Conservation (phyloP, 2,797 vertebrate species). For the Tympanoctomys barrerae region DNA sequence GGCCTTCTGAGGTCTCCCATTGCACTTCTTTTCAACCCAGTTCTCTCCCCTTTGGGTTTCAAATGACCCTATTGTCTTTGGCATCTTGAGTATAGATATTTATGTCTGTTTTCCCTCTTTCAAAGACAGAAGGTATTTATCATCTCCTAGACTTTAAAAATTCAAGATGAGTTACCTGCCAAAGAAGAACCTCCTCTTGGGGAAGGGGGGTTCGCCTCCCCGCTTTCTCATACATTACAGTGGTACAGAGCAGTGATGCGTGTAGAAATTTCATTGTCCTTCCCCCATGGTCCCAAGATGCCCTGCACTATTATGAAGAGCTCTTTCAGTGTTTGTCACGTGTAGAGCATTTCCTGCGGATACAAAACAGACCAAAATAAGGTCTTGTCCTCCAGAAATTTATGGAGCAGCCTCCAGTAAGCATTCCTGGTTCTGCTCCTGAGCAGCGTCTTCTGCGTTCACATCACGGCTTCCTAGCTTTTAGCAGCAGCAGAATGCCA, state of each 20-base stretch:
- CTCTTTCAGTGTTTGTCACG: neutral
- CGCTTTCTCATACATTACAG: neutral
- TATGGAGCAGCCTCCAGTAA: neutral
- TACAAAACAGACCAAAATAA: neutral
- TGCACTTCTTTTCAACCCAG: neutral
- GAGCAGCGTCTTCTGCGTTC: neutral
- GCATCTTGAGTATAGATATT: slow-evolving; percentile 20
- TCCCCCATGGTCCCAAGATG: neutral
- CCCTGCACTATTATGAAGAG: neutral
- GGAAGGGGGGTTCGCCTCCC: neutral
- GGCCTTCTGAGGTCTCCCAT: neutral
- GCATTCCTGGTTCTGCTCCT: neutral
- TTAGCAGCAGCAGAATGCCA: neutral
- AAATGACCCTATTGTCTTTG: slow-evolving; percentile 24
- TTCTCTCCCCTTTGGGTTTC: slow-evolving; percentile 28
- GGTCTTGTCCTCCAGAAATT: neutral
- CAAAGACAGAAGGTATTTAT: slow-evolving; percentile 62
- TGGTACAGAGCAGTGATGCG: neutral
- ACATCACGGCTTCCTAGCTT: neutral
- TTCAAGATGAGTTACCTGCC: neutral
- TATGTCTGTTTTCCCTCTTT: slow-evolving; percentile 40
- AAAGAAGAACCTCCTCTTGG: slow-evolving; percentile 19
- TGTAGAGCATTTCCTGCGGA: neutral
- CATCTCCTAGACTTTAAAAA: neutral
- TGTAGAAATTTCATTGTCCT: neutral